Evolutionary conservation across 1,140 invertebrate genomes (phyloP).

Genomic region (Dendrolimus kikuchii): DNA sequence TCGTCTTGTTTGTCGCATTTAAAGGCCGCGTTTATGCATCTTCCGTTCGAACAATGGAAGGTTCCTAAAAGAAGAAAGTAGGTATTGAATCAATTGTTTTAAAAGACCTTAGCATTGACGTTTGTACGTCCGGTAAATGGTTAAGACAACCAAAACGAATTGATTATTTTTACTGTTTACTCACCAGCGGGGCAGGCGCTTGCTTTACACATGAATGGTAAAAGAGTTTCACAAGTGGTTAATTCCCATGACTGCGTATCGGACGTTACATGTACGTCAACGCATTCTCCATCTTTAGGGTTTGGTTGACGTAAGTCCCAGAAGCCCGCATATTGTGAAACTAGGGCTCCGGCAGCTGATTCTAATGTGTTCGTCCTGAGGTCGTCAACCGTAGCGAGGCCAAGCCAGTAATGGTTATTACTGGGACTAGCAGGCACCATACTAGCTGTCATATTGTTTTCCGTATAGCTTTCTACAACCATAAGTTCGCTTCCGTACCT

Average conservation of each 20-base stretch:
- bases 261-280: conserved; percentile 83
- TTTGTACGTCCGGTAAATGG: neutral
- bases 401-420: conserved; percentile 87
- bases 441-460: conserved; percentile 91
- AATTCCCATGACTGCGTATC: conserved; percentile 93
- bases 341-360: conserved; percentile 91
- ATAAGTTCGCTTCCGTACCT: conserved; percentile 95
- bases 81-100: conserved; percentile 20
- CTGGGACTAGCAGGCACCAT: conserved; percentile 79
- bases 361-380: conserved; percentile 93
- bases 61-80: conserved; percentile 75
- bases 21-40: conserved; percentile 91
- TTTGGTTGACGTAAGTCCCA: conserved; percentile 92
- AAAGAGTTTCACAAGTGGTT: conserved; percentile 92
- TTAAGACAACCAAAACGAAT: neutral
- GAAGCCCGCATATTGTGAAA: conserved; percentile 94
- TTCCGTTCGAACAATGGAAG: conserved; percentile 93
- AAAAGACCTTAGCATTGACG: conserved; percentile 6
- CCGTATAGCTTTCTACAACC: conserved; percentile 89
- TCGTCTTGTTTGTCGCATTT: conserved; percentile 94
- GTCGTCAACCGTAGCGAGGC: conserved; percentile 91
- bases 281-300: conserved; percentile 89
- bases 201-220: conserved; percentile 95
- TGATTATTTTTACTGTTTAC: conserved; percentile 11
- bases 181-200: conserved; percentile 92